Conservation (phyloP, 2,113 vertebrate genomes). For the Pelmatolapia mariae region DNA sequence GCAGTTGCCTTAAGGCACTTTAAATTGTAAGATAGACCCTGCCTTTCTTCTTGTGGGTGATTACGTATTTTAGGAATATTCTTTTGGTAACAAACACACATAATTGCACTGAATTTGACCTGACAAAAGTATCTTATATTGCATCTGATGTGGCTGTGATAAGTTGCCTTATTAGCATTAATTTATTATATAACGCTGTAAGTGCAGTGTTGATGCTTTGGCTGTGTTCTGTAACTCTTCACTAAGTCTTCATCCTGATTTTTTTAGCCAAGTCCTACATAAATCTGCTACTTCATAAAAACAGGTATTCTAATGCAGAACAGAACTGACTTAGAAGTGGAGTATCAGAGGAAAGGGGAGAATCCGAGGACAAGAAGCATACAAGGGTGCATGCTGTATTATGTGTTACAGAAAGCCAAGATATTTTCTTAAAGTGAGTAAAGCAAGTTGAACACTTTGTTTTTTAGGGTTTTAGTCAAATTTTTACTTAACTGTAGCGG, state of each 20-base stretch:
- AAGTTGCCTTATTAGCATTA: neutral
- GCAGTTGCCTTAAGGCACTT: fast-evolving
- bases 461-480: neutral
- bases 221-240: neutral
- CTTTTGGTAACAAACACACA: neutral
- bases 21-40: neutral
- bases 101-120: neutral
- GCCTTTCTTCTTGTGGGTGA: neutral
- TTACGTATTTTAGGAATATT: neutral
- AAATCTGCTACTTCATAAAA: neutral
- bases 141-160: neutral
- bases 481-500: neutral
- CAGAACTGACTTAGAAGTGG: neutral
- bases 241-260: neutral
- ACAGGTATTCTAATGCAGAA: neutral
- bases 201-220: neutral
- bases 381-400: neutral
- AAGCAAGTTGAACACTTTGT: neutral
- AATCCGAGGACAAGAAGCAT: neutral
- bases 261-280: neutral
- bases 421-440: neutral
- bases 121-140: neutral
- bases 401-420: neutral
- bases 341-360: neutral
- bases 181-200: neutral